These are phyloP conservation scores for Protonibea diacanthus DNA, from an alignment of 2,797 vertebrate genomes.

Conservation along the genomic window DNA sequence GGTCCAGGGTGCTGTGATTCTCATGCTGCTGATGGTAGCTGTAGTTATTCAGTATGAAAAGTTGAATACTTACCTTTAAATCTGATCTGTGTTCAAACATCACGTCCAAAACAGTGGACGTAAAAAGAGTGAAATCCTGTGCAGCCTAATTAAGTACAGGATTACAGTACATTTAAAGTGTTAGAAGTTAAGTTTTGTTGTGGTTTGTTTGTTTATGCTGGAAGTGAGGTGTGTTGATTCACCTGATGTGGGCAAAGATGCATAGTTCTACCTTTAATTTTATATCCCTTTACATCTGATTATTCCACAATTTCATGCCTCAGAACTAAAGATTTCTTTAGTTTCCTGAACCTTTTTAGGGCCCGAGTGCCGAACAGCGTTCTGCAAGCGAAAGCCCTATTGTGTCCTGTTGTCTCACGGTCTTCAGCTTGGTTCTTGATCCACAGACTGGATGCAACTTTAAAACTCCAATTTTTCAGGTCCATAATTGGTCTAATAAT, in stretches of 20 bases:
- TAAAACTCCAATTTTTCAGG: no score
- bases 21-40: not conserved
- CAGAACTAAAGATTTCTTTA: not conserved
- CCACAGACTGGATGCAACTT: no score
- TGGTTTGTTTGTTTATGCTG: conserved; percentile 4
- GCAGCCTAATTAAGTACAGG: not conserved
- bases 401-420: no score
- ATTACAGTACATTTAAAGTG: not conserved
- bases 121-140: not conserved
- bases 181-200: conserved; percentile 3
- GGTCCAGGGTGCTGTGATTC: not conserved
- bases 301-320: not conserved
- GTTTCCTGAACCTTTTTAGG: conserved; percentile 7
- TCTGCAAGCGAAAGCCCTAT: no score
- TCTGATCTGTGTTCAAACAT: not conserved
- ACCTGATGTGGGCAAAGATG: no score
- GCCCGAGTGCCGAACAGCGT: no score
- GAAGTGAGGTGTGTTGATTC: not conserved
- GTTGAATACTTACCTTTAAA: conserved; percentile 43
- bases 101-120: not conserved
- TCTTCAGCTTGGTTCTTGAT: no score
- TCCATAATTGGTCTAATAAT: no score
- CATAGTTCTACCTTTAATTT: not conserved
- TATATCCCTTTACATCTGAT: not conserved
- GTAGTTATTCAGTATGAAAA: conserved; percentile 9